These are phyloP conservation scores for Chrysochloris asiatica DNA, from an alignment of 2,113 vertebrate genomes.

Conservation along the genomic window DNA sequence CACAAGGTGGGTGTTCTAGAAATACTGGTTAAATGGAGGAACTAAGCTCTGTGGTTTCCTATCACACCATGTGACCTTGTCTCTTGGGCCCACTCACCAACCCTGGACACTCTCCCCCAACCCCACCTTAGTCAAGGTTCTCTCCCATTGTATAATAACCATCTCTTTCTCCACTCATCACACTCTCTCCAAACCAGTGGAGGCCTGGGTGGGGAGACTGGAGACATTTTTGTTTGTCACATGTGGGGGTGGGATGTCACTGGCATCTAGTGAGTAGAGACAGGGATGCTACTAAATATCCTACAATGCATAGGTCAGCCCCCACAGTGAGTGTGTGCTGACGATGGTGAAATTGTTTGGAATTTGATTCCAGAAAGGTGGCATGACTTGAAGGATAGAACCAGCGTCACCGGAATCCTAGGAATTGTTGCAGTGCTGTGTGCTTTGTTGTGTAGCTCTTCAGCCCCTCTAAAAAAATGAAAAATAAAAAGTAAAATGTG, in stretches of 20 bases:
- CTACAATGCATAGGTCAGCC: no score
- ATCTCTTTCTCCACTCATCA: not conserved
- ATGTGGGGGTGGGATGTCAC: no score
- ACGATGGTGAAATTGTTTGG: not conserved
- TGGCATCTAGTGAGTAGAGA: not conserved
- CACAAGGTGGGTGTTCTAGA: not conserved
- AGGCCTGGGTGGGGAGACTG: not conserved
- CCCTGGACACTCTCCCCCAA: accelerated
- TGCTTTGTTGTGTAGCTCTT: not conserved
- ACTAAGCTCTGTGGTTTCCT: not conserved
- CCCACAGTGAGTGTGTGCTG: accelerated
- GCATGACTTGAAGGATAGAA: not conserved
- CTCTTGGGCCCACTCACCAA: no score
- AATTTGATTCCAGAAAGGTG: not conserved
- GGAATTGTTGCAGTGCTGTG: not conserved
- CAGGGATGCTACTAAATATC: no score
- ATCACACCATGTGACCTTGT: not conserved
- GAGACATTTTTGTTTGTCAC: not conserved
- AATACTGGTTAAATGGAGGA: not conserved
- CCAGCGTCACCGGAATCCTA: not conserved
- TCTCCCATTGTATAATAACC: accelerated
- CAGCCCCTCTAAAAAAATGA: no score
- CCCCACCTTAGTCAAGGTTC: no score
- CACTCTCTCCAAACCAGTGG: not conserved
- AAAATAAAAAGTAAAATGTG: not conserved